Evolutionary conservation across 2,797 vertebrate species (phyloP).

Genomic region (Bradypus variegatus): DNA sequence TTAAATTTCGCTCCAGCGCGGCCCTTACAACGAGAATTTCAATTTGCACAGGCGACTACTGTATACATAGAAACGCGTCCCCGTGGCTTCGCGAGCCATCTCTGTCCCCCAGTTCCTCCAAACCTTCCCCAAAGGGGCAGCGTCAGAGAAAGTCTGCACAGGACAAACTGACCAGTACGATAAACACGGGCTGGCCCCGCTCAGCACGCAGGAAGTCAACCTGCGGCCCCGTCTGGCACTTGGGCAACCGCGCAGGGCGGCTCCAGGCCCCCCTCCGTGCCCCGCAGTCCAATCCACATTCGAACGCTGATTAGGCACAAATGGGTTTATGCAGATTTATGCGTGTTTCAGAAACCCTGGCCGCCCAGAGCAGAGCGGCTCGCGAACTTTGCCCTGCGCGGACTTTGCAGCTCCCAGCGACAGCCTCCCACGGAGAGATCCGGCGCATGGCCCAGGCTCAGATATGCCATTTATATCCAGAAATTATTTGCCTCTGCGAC

Average conservation of each 20-base stretch:
- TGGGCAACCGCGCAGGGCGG: slow-evolving; percentile 59
- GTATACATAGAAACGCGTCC: slow-evolving; percentile 36
- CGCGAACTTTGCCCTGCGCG: background rate
- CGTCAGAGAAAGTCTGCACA: slow-evolving; percentile 65
- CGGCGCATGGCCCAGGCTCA: accelerated
- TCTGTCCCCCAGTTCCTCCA: slow-evolving; percentile 16
- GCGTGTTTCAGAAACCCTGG: slow-evolving; percentile 37
- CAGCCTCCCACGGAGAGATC: background rate
- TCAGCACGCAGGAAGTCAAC: slow-evolving; percentile 77
- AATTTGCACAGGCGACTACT: slow-evolving; percentile 21
- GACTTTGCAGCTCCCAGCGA: background rate
- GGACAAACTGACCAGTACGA: slow-evolving; percentile 78
- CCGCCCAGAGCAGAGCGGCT: slow-evolving; percentile 28
- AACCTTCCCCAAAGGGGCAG: slow-evolving; percentile 69
- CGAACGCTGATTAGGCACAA: slow-evolving; percentile 69
- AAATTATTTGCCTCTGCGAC: background rate
- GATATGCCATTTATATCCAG: background rate
- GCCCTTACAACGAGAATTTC: slow-evolving; percentile 42
- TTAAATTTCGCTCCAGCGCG: slow-evolving; percentile 33
- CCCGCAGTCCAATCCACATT: slow-evolving; percentile 71
- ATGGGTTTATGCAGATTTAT: slow-evolving; percentile 69
- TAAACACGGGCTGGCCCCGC: slow-evolving; percentile 71
- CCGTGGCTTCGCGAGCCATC: background rate
- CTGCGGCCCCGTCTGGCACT: slow-evolving; percentile 75
- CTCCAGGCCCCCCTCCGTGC: slow-evolving; percentile 64